These are phyloP conservation scores for Eupithecia tripunctaria DNA, from an alignment of 2,888 invertebrate species.

Conservation along the genomic window DNA sequence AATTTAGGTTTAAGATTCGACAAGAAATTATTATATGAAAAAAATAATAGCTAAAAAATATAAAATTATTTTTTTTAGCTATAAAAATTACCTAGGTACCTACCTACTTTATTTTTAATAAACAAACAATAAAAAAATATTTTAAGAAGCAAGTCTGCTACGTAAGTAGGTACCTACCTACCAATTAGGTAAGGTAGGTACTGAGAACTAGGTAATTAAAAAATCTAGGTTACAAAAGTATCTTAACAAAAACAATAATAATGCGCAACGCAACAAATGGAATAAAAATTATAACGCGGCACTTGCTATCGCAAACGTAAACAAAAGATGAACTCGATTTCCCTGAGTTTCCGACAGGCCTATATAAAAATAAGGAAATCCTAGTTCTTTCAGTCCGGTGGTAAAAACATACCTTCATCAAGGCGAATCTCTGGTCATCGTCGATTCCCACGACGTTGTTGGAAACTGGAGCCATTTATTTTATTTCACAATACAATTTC, in stretches of 20 bases:
- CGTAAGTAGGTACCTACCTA: no score
- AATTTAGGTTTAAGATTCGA: background rate
- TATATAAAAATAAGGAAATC: background rate
- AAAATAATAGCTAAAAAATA: no score
- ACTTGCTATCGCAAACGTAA: slow-evolving; percentile 29
- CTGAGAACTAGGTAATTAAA: background rate
- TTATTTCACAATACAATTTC: slow-evolving; percentile 44
- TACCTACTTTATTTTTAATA: no score
- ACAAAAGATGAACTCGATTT: slow-evolving; percentile 34
- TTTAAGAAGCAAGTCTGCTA: no score
- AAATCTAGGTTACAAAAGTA: background rate
- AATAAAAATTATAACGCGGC: slow-evolving; percentile 4
- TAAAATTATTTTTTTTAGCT: no score
- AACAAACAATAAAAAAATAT: background rate
- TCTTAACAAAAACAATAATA: background rate
- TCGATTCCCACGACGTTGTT: slow-evolving; percentile 83
- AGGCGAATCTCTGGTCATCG: slow-evolving; percentile 89
- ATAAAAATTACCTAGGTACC: no score
- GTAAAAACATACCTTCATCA: slow-evolving; percentile 87
- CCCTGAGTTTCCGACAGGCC: slow-evolving; percentile 11
- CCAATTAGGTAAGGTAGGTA: no score
- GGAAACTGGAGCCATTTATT: slow-evolving; percentile 72
- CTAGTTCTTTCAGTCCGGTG: no score
- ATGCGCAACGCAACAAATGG: background rate
- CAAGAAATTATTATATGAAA: no score